Conservation (phyloP, 1,140 invertebrate genomes). For the Homalodisca vitripennis region DNA sequence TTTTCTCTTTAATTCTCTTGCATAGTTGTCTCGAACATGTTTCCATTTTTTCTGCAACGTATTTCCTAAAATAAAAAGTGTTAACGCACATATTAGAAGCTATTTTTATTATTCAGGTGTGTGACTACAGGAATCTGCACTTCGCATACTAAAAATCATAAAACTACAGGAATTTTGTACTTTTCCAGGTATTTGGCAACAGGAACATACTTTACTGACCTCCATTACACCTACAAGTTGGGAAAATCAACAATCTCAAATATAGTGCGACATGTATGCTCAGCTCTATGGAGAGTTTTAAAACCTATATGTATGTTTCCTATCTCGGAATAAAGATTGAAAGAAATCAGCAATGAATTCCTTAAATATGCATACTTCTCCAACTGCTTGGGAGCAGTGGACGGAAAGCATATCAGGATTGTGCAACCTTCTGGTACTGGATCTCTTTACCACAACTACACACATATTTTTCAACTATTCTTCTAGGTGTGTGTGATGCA, state of each 20-base stretch:
- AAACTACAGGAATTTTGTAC: constrained; percentile 24
- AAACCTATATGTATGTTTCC: constrained; percentile 21
- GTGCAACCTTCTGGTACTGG: constrained; percentile 4
- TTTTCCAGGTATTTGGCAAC: constrained; percentile 40
- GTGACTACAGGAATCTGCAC: neutral
- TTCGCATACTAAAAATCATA: neutral
- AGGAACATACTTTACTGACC: constrained; percentile 38
- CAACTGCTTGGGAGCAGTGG: no score
- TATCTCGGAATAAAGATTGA: constrained; percentile 8
- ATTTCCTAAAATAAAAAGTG: no score
- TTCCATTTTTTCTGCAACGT: no score
- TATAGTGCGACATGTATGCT: constrained; percentile 14
- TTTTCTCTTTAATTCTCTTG: constrained; percentile 1
- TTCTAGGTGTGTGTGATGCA: constrained; percentile 10
- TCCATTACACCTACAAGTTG: constrained; percentile 38
- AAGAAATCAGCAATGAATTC: constrained; percentile 14
- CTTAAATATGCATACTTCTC: constrained; percentile 2
- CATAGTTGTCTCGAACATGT: constrained; percentile 11
- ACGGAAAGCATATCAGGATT: no score
- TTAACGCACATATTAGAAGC: neutral
- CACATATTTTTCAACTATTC: neutral
- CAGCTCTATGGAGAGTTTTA: constrained; percentile 11
- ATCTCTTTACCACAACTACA: constrained; percentile 7
- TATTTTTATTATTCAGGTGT: neutral
- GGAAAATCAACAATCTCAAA: constrained; percentile 36